Percentiles rank a stretch among this genome's conserved stretches.
Evolutionary conservation across 1,140 invertebrate genomes (phyloP).

Genomic region (Pachypeltis micranthus): DNA sequence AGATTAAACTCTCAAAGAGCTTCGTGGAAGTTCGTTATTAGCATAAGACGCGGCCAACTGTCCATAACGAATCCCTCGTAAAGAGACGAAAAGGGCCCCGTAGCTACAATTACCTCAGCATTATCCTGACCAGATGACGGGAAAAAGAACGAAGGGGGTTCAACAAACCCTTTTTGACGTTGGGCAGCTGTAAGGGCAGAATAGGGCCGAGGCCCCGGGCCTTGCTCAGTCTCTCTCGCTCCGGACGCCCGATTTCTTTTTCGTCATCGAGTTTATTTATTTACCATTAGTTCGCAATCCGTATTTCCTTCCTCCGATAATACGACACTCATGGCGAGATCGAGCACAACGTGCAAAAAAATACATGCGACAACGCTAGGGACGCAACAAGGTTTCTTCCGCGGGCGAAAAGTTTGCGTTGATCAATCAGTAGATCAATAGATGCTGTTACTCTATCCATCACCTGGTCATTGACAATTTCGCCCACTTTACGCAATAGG

Average conservation of each 20-base stretch:
- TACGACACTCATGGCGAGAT: too few relatives aligned
- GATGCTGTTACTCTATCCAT: too few relatives aligned
- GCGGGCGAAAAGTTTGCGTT: too few relatives aligned
- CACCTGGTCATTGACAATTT: too few relatives aligned
- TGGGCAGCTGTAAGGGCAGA: neutral
- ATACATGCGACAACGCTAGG: too few relatives aligned
- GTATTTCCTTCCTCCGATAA: too few relatives aligned
- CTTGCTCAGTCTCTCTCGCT: neutral
- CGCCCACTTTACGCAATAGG: too few relatives aligned
- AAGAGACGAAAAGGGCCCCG: neutral
- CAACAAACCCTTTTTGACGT: neutral
- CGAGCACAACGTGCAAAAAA: too few relatives aligned
- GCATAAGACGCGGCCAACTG: neutral
- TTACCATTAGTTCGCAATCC: too few relatives aligned
- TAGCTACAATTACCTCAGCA: conserved; percentile 1
- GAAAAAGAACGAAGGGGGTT: neutral
- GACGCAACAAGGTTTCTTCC: too few relatives aligned
- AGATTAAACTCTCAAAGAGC: too few relatives aligned
- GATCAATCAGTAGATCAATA: too few relatives aligned
- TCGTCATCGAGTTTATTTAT: neutral
- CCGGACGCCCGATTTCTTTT: neutral
- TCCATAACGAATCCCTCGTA: conserved; percentile 1
- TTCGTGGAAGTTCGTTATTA: neutral
- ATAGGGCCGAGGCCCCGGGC: neutral
- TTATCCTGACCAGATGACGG: conserved; percentile 5